Base-by-base conservation (phyloP, 2,113 vertebrate species). In the Psephotus haematonotus region DNA sequence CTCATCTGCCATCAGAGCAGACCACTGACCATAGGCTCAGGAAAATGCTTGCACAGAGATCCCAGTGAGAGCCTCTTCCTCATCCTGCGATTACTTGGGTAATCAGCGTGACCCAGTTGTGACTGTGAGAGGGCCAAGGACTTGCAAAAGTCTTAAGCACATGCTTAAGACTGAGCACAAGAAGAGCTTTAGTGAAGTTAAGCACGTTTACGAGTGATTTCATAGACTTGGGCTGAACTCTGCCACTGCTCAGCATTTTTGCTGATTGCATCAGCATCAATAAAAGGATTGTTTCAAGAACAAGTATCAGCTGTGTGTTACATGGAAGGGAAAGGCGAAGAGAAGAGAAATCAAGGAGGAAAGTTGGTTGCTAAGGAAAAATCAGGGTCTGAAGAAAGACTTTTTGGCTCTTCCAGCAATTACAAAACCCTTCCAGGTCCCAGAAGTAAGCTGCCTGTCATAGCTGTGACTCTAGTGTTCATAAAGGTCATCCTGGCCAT, bases 311-410 rank as follows among this genome's bases (percentile, higher is more conserved):
- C 63, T 92, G 33, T 47, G 47, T 84, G 62, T 90, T 79, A 69
- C 88, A 95, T 89, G 64, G 86, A 93, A 95, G 90, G 93, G 88
- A 96, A 95, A 95, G 95, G 95, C 92, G 82, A 96, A 90, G 55
- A 84, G 77, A 92, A 70, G 68, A 62, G 93, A 97, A 96, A 93
- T 82, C 80, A 72, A 72, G 81, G 63, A 76, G 44, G 52, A 84
- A 93, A 87, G 88, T 46, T 49, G 28, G 88, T 96, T 95, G 91
- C 77, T 93, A 88, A 68, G 57, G 77, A 6, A 92, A 91, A 95
- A 80, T 77, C 19, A 37, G 41, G 9, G 52, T 84, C 91, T 96
- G 70, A 94, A 70, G 92, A 93, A 87, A 95, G 88, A 96, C 37
- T 82, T 94, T 46, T 68, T 89, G 86, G 62, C 74, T 93, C 49